phyloP scores from a whole-genome alignment of 2,113 vertebrate species.

The Atlantisia rogersi region DNA sequence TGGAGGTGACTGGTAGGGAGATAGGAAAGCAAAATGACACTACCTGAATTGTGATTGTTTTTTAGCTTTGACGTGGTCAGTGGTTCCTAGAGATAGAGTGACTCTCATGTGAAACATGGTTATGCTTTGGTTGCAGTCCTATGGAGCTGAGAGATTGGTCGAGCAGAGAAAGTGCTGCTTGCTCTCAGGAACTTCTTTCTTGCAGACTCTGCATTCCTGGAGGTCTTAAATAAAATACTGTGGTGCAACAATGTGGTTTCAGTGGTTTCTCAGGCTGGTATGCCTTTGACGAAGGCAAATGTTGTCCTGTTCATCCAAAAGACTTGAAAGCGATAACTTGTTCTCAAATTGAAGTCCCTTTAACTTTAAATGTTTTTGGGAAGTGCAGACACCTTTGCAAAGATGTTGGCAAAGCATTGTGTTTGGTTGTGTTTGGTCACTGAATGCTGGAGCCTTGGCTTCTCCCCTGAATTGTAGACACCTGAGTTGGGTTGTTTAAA shows the following conservation, averaged over 20 bases:
- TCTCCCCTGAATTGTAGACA: not conserved
- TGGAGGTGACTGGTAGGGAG: not conserved
- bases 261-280: not conserved
- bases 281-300: not conserved
- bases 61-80: not conserved
- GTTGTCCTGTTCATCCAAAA: not conserved
- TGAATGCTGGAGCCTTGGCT: not conserved
- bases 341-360: not conserved
- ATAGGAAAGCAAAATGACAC: not conserved
- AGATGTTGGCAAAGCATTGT: not conserved
- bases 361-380: not conserved
- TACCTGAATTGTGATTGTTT: not conserved
- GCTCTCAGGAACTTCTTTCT: not conserved
- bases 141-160: fast-evolving
- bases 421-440: not conserved
- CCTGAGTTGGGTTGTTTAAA: not conserved
- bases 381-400: not conserved
- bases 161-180: not conserved
- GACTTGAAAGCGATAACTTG: not conserved
- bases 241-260: not conserved
- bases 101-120: not conserved
- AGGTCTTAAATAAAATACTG: not conserved
- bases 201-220: fast-evolving
- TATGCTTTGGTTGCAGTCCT: not conserved
- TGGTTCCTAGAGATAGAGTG: not conserved